phyloP scores from a whole-genome alignment of 1,140 invertebrate species.

The Zophobas atratus region DNA sequence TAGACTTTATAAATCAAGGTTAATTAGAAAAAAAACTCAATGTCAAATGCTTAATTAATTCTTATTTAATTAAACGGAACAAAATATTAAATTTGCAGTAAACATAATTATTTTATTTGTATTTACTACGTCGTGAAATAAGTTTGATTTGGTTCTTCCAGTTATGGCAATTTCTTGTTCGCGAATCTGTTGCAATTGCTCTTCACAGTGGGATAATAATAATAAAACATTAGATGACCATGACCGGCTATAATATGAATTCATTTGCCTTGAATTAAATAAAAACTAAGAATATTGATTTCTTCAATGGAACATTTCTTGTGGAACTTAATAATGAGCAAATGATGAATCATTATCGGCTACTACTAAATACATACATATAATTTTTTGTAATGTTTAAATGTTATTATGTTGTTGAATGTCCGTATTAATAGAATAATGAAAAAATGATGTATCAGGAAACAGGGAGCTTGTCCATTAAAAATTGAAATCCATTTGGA shows the following conservation, averaged over 20 bases:
- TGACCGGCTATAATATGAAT: conserved; percentile 17
- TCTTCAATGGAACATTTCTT: conserved; percentile 19
- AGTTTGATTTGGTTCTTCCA: background rate
- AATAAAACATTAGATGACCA: conserved; percentile 7
- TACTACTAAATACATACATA: background rate
- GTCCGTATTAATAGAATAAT: background rate
- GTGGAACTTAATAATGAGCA: conserved; percentile 12
- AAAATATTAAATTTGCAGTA: conserved; percentile 23
- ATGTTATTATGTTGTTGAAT: background rate
- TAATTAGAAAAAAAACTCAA: conserved; percentile 23
- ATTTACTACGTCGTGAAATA: conserved; percentile 1
- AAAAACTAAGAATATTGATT: conserved; percentile 27
- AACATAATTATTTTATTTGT: conserved; percentile 1
- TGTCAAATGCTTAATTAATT: conserved; percentile 30
- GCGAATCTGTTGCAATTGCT: conserved; percentile 6
- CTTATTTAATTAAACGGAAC: conserved; percentile 22
- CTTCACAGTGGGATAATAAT: background rate
- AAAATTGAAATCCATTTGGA: too few species aligned
- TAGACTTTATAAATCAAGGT: conserved; percentile 17
- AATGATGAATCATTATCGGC: conserved; percentile 8
- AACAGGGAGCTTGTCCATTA: too few species aligned
- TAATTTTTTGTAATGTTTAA: background rate
- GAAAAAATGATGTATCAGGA: background rate
- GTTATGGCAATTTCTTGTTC: background rate
- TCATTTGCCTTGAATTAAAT: conserved; percentile 13